Conservation (phyloP, 2,888 invertebrate genomes). For the Urechis unicinctus region DNA sequence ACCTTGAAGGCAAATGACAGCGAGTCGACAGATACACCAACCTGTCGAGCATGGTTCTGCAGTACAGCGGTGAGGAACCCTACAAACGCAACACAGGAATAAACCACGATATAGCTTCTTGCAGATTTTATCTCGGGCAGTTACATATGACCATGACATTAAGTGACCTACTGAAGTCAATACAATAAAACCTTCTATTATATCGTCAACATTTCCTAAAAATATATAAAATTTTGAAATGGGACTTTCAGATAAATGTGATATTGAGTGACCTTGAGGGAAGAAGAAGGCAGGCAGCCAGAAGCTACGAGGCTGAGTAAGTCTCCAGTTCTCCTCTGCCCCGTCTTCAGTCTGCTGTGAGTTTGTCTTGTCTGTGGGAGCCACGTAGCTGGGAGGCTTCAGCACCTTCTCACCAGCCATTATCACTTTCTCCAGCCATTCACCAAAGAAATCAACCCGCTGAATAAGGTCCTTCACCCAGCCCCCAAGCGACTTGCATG, state of each 20-base stretch:
- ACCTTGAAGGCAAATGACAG: slow-evolving; percentile 41
- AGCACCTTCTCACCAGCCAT: slow-evolving; percentile 31
- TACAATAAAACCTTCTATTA: too few species aligned
- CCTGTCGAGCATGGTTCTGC: slow-evolving; percentile 48
- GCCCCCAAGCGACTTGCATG: slow-evolving; percentile 41
- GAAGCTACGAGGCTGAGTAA: slow-evolving; percentile 33
- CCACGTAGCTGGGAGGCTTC: slow-evolving; percentile 15
- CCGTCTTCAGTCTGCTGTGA: not conserved
- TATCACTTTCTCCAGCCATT: slow-evolving; percentile 41
- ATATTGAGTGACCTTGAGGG: slow-evolving; percentile 51
- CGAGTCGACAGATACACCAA: slow-evolving; percentile 45
- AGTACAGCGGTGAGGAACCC: slow-evolving; percentile 49
- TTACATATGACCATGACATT: too few species aligned
- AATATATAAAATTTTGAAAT: too few species aligned
- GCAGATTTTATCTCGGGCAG: too few species aligned
- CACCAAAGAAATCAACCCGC: slow-evolving; percentile 44
- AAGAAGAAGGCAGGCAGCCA: slow-evolving; percentile 50
- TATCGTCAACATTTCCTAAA: too few species aligned
- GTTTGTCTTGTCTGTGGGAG: not conserved
- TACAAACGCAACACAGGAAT: too few species aligned
- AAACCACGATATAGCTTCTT: too few species aligned
- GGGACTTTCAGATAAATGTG: too few species aligned
- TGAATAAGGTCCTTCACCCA: slow-evolving; percentile 42
- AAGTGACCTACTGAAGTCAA: too few species aligned
- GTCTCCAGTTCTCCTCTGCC: not conserved